Evolutionary conservation across 2,797 vertebrate genomes (phyloP).

Genomic region (Oryzias sinensis): DNA sequence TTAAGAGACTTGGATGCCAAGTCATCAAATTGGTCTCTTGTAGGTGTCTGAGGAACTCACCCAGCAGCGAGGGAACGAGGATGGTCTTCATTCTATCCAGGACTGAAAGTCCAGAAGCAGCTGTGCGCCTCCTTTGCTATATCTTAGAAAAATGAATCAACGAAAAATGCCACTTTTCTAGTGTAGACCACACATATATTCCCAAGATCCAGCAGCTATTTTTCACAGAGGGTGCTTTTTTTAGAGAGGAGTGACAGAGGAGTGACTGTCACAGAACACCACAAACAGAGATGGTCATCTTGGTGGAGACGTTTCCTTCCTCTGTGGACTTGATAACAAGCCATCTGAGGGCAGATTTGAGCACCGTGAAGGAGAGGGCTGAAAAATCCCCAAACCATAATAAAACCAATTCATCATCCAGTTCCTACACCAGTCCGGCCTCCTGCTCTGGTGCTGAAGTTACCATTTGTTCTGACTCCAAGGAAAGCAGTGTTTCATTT

Average conservation of each 20-base stretch:
- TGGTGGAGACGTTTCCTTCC: slow-evolving; percentile 71
- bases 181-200: neutral
- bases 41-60: slow-evolving; percentile 51
- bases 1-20: slow-evolving; percentile 7
- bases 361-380: neutral
- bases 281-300: slow-evolving; percentile 63
- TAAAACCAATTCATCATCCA: slow-evolving; percentile 1
- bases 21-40: neutral
- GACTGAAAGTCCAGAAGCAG: slow-evolving; percentile 14
- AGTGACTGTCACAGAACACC: slow-evolving; percentile 26
- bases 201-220: too few relatives aligned
- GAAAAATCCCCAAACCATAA: slow-evolving; percentile 6
- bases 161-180: neutral
- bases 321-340: slow-evolving; percentile 35
- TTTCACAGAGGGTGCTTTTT: slow-evolving; percentile 7
- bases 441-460: neutral
- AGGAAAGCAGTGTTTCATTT: too few relatives aligned
- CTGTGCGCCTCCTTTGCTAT: neutral
- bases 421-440: neutral
- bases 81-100: slow-evolving; percentile 35
- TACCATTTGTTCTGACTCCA: neutral
- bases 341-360: slow-evolving; percentile 16
- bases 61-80: slow-evolving; percentile 45
- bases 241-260: slow-evolving; percentile 29
- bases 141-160: neutral